Percentiles rank a stretch among this genome's conserved stretches.
Evolutionary conservation across 2,888 invertebrate genomes (phyloP).

Genomic region (Drosophila anomalata): DNA sequence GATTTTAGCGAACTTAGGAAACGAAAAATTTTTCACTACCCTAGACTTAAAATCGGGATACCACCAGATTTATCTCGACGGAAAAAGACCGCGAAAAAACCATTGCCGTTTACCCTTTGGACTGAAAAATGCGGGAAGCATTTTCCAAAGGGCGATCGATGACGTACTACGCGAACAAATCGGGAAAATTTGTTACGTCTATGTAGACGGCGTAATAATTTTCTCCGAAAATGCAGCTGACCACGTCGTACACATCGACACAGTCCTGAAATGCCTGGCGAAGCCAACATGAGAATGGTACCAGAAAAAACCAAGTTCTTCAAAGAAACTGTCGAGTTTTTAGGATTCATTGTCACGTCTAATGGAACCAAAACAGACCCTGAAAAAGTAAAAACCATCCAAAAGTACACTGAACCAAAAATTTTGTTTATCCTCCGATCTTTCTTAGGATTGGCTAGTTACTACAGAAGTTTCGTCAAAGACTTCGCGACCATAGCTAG

Average conservation of each 20-base stretch:
- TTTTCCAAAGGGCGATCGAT: too few relatives aligned
- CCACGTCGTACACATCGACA: slow-evolving; percentile 2
- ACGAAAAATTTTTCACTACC: too few relatives aligned
- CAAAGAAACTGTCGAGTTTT: slow-evolving; percentile 5
- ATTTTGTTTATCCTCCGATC: slow-evolving; percentile 11
- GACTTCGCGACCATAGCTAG: slow-evolving; percentile 8
- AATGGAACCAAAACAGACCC: not conserved
- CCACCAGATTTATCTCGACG: too few relatives aligned
- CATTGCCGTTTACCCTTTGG: too few relatives aligned
- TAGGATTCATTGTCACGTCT: slow-evolving; percentile 7
- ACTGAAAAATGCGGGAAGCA: too few relatives aligned
- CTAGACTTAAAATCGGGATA: too few relatives aligned
- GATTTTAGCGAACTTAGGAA: too few relatives aligned
- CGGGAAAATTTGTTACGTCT: too few relatives aligned
- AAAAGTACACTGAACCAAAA: not conserved
- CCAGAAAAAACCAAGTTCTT: slow-evolving; percentile 1
- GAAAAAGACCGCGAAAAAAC: too few relatives aligned
- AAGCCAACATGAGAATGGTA: slow-evolving; percentile 7
- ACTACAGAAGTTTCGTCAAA: slow-evolving; percentile 1
- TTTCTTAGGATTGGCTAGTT: slow-evolving; percentile 2
- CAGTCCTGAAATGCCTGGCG: not conserved
- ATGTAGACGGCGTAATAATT: slow-evolving; percentile 2
- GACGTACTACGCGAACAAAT: too few relatives aligned
- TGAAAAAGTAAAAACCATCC: not conserved
- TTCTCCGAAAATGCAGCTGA: slow-evolving; percentile 3